Evolutionary conservation across 1,140 invertebrate genomes (phyloP).

Genomic region (Drosophila micromelanica): DNA sequence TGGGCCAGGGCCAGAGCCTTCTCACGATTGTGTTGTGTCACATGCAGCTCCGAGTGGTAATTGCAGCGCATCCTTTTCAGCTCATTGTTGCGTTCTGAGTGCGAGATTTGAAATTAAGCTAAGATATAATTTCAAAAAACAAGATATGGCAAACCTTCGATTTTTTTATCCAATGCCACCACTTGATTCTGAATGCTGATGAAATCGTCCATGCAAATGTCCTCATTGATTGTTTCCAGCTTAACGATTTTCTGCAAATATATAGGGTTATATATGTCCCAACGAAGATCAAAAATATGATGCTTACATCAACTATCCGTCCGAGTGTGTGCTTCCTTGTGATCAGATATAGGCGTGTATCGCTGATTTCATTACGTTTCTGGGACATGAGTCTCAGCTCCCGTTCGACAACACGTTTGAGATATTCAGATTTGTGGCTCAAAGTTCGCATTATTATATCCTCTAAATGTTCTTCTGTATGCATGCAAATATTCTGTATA

Average conservation of each 20-base stretch:
- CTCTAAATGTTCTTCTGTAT: conserved; percentile 34
- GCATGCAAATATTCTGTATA: neutral
- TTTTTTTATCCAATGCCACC: conserved; percentile 57
- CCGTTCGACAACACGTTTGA: conserved; percentile 12
- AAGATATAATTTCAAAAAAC: too few species aligned
- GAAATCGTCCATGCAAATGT: conserved; percentile 55
- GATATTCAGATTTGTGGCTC: conserved; percentile 12
- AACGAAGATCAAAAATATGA: too few species aligned
- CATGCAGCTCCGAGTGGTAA: conserved; percentile 53
- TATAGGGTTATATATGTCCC: too few species aligned
- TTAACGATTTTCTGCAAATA: conserved; percentile 54
- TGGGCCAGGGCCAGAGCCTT: conserved; percentile 30
- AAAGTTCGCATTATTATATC: neutral
- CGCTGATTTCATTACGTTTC: conserved; percentile 61
- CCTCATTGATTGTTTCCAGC: conserved; percentile 56
- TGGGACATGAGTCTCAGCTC: conserved; percentile 28
- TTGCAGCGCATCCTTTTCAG: conserved; percentile 40
- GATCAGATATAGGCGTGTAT: conserved; percentile 52
- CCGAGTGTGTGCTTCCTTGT: conserved; percentile 50
- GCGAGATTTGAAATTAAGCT: too few species aligned
- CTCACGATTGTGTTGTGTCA: conserved; percentile 60
- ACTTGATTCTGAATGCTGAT: conserved; percentile 59
- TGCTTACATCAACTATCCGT: conserved; percentile 34
- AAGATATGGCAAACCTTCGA: conserved; percentile 56
- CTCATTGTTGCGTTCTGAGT: conserved; percentile 59